Evolutionary conservation across 2,888 invertebrate genomes (phyloP), one percentile per base, ranked within the genome.

Genomic region (Lepeophtheirus nordmannii): DNA sequence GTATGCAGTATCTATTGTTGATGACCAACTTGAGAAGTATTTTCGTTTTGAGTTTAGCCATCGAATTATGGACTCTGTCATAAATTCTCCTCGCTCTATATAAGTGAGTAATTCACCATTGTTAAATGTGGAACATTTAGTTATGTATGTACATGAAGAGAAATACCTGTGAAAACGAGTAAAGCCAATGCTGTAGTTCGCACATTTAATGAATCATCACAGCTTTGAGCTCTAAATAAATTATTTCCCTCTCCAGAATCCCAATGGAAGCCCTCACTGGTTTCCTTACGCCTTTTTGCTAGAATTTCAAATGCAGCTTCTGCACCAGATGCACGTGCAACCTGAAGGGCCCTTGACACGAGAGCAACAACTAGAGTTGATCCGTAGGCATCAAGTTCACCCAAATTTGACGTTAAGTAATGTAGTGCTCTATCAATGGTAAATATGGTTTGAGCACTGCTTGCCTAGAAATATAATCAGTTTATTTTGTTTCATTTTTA

Each of bases 271-370:
- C 14, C 10, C 20, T 20, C 39, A 40, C 62, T 41, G 20, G 39
- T 40, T n/a, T 39, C 40, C 20, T 39, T 17, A 20, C 40, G n/a
- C 17, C 30, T 62, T 62, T 62, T 62, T 5, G 62, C 62, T 5
- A 62, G 30, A 17, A 62, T 62, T 40, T 62, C 62, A 62, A 62
- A 62, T 11, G 62, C 62, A n/a, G 62, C 40, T 23, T 62, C 62
- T 17, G 39, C 62, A 20, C 62, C 62, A 1, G 38, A 20, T 20
- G 40, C 41, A 22, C 41, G 17, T 17, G 62, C 41, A 20, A 62
- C 40, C 40, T 39, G 38, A n/a, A 62, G 17, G 10, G 62, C 62
- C 38, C 62, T n/a, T n/a, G 62, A 39, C 10, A 62, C 62, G 22
- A 62, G 41, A 17, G 62, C 62, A 17, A 62, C 20, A 17, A 40